phyloP scores from a whole-genome alignment of 2,888 invertebrate genomes.

The Spisula solida region DNA sequence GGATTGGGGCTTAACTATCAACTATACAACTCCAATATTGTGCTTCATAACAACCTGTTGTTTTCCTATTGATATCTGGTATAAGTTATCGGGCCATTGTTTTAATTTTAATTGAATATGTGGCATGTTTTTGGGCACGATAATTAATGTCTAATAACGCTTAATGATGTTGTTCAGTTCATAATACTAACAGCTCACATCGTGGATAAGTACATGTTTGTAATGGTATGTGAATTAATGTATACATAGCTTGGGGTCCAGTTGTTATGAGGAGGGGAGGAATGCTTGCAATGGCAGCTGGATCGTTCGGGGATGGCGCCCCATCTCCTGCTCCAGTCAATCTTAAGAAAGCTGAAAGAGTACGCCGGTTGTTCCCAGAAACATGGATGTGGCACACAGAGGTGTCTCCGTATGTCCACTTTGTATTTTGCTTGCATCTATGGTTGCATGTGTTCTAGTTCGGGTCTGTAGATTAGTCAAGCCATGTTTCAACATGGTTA shows the following conservation, averaged over 20 bases:
- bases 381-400: conserved; percentile 39
- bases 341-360: conserved; percentile 11
- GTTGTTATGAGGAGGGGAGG: conserved; percentile 48
- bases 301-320: not conserved
- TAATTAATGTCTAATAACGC: too few species aligned
- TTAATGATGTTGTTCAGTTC: too few species aligned
- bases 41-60: not conserved
- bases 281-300: conserved; percentile 14
- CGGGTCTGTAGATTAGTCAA: not conserved
- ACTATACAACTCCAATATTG: too few species aligned
- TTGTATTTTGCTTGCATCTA: not conserved
- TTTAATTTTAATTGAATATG: too few species aligned
- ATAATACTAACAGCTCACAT: not conserved
- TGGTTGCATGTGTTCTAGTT: not conserved
- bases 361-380: conserved; percentile 48
- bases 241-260: not conserved
- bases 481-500: too few species aligned
- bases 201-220: not conserved
- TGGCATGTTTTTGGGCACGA: too few species aligned
- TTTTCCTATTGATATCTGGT: not conserved
- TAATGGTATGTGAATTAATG: not conserved
- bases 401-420: conserved; percentile 19
- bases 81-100: too few species aligned
- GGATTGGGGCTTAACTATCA: not conserved
- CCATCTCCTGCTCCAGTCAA: not conserved